Evolutionary conservation across 2,888 invertebrate species (phyloP).

Genomic region (Dinocampus coccinellae): DNA sequence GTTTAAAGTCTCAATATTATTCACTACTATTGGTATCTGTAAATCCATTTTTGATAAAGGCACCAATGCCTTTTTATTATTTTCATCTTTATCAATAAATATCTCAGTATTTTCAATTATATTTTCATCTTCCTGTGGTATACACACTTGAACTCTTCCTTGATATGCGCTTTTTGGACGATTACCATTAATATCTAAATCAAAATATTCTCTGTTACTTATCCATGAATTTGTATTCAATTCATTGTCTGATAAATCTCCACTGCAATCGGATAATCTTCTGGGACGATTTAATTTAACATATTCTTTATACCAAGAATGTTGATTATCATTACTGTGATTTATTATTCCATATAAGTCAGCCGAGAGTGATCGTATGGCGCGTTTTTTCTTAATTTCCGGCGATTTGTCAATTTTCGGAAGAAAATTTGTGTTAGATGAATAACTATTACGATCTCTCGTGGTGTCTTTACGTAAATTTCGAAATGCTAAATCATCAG

Average conservation of each 20-base stretch:
- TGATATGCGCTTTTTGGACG: slow-evolving; percentile 42
- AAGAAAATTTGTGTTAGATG: slow-evolving; percentile 18
- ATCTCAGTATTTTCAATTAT: neutral
- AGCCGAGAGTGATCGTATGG: slow-evolving; percentile 85
- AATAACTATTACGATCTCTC: slow-evolving; percentile 63
- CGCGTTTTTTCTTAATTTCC: slow-evolving; percentile 80
- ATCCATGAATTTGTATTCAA: slow-evolving; percentile 16
- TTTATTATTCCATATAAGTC: slow-evolving; percentile 85
- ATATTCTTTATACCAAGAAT: slow-evolving; percentile 44
- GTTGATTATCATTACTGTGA: slow-evolving; percentile 54
- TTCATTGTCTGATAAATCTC: neutral
- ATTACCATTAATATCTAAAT: slow-evolving; percentile 57
- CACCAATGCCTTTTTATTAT: neutral
- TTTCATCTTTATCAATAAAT: neutral
- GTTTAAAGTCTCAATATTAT: slow-evolving; percentile 40
- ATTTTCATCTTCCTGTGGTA: slow-evolving; percentile 40
- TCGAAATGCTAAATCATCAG: slow-evolving; percentile 90
- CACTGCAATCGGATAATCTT: neutral
- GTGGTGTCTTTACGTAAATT: slow-evolving; percentile 84
- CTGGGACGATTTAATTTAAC: slow-evolving; percentile 29
- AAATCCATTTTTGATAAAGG: neutral
- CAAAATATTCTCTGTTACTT: slow-evolving; percentile 15
- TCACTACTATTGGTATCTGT: slow-evolving; percentile 24
- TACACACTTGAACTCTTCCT: slow-evolving; percentile 50
- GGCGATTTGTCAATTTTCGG: slow-evolving; percentile 32